These are phyloP conservation scores for Clarias laeviceps DNA, from an alignment of 2,797 vertebrate genomes.

Conservation along the genomic window DNA sequence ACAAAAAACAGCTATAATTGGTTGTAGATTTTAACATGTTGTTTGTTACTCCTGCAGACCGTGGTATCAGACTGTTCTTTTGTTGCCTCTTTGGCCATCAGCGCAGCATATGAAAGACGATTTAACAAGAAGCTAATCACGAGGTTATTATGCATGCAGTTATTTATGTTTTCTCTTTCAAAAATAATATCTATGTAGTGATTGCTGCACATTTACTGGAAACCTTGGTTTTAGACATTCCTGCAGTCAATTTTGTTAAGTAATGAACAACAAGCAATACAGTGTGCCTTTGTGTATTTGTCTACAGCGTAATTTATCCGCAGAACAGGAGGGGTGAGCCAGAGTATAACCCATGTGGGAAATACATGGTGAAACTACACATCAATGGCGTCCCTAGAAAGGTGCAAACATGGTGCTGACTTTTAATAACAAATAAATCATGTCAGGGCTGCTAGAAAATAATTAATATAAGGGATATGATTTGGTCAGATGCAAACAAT, in stretches of 20 bases:
- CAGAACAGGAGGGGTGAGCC: constrained; percentile 95
- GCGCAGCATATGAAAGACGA: constrained; percentile 94
- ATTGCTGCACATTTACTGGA: not conserved
- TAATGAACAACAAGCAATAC: not conserved
- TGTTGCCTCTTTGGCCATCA: constrained; percentile 95
- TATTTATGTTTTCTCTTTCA: not conserved
- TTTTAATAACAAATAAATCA: not conserved
- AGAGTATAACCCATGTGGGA: constrained; percentile 98
- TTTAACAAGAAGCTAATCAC: constrained; percentile 98
- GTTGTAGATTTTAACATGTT: not conserved
- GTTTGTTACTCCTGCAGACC: constrained; percentile 75
- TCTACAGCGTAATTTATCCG: constrained; percentile 91
- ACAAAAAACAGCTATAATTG: not conserved
- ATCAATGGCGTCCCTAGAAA: constrained; percentile 98
- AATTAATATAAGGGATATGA: not conserved
- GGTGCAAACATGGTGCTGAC: constrained; percentile 69
- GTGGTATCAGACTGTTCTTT: constrained; percentile 99
- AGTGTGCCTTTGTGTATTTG: constrained; percentile 33
- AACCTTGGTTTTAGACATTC: not conserved
- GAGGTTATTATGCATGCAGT: constrained; percentile 75
- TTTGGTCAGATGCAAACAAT: not conserved
- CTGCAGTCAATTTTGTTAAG: not conserved
- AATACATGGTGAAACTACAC: constrained; percentile 98
- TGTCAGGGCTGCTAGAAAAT: not conserved
- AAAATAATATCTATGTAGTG: not conserved